Base-by-base conservation (phyloP, 2,797 vertebrate genomes). In the Lagorchestes hirsutus region DNA sequence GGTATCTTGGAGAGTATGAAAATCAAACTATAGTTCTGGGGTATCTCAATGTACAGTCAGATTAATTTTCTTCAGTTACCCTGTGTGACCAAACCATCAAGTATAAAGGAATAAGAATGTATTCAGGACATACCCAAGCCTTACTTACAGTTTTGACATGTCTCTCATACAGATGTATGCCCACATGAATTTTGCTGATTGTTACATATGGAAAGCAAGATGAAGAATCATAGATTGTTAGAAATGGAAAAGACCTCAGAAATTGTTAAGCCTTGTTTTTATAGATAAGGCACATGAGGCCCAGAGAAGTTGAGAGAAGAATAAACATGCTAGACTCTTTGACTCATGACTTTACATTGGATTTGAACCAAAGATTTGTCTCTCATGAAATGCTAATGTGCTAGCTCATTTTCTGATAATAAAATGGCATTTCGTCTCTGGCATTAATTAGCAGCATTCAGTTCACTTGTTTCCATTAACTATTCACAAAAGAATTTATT, bases 321-420 rank as follows among this genome's bases (percentile, higher is more conserved):
- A 82, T 5, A 52, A 90, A 18, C 12, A 74, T 50, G 90, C 16
- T 14, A 90, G 3, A 93, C 93, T 90, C n/a, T 90, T 90, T 92
- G 54, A 91, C 52, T 94, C 91, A 59, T 93, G 93, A 92, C 40
- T 87, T 82, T 74, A 95, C 46, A 58, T 52, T 93, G 54, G 90
- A 90, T 91, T 31, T 57, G 40, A 0, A 87, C 74, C 74, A 31
- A 94, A 91, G 46, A 87, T n/a, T 87, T 91, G n/a, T 96, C 40
- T 92, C 14, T 54, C 91, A 54, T 52, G 90, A 94, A 93, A 94
- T 93, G 31, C 55, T 87, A 93, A 34, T 91, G 50, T 93, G 22
- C 54, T 90, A 82, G 18, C 74, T 29, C 52, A 95, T 82, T 52
- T 90, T 93, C 55, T 91, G 74, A 87, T 91, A 82, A 92, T 94